These are phyloP conservation scores for Ips typographus DNA, from an alignment of 1,140 invertebrate species.

Conservation along the genomic window DNA sequence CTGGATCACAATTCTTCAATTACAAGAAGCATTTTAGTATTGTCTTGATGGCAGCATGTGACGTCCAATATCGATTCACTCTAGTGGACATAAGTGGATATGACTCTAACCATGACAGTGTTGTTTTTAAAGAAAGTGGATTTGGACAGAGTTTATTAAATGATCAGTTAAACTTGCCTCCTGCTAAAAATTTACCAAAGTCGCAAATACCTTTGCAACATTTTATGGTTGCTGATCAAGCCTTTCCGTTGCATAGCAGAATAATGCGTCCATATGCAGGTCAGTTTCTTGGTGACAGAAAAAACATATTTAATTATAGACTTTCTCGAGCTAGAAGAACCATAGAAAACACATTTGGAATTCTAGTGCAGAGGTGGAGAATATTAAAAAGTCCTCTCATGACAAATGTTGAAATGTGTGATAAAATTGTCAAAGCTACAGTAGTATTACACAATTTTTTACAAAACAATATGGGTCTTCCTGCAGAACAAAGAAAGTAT, in stretches of 20 bases:
- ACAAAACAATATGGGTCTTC: too few relatives aligned
- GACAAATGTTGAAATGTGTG: too few relatives aligned
- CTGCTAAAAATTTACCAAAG: too few relatives aligned
- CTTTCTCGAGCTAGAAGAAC: background rate
- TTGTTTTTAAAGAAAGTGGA: background rate
- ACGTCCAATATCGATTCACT: background rate
- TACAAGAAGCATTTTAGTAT: background rate
- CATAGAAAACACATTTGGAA: too few relatives aligned
- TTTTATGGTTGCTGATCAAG: background rate
- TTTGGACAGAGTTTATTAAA: background rate
- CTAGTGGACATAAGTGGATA: background rate
- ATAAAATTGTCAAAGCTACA: too few relatives aligned
- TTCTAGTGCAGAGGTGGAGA: too few relatives aligned
- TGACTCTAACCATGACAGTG: background rate
- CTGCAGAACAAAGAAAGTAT: too few relatives aligned
- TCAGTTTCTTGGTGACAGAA: background rate
- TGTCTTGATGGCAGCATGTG: too few relatives aligned
- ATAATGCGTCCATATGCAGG: background rate
- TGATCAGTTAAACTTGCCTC: too few relatives aligned
- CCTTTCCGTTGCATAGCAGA: background rate
- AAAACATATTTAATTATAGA: slow-evolving; percentile 1
- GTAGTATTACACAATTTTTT: too few relatives aligned
- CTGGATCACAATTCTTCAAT: background rate
- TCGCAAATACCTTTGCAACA: too few relatives aligned
- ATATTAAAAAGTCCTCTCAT: too few relatives aligned